phyloP scores from a whole-genome alignment of 2,113 vertebrate genomes.

The Hyaena hyaena region DNA sequence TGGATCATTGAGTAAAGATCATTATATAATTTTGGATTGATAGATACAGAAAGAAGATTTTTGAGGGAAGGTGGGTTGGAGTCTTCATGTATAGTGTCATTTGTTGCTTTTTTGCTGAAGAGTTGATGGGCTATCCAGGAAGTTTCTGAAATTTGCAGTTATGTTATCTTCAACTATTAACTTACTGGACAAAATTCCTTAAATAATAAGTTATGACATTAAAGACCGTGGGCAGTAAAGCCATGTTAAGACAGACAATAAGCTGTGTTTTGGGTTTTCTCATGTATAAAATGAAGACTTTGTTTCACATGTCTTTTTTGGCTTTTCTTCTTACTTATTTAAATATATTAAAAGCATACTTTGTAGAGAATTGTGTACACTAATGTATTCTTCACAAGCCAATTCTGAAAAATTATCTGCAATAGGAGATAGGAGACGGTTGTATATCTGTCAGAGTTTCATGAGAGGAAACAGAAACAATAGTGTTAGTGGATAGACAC shows the following conservation, averaged over 20 bases:
- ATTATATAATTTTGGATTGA: background rate
- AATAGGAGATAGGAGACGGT: background rate
- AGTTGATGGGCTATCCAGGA: background rate
- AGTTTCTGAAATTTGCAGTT: background rate
- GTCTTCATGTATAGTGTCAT: background rate
- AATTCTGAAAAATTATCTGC: background rate
- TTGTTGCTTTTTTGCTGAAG: background rate
- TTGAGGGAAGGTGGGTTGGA: background rate
- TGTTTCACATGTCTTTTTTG: background rate
- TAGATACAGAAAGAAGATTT: background rate
- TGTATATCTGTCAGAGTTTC: background rate
- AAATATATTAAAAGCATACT: background rate
- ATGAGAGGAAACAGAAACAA: background rate
- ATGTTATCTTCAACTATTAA: background rate
- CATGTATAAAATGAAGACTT: background rate
- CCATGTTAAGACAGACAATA: background rate
- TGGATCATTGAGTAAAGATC: background rate
- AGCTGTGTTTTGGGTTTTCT: background rate
- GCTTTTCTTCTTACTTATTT: background rate
- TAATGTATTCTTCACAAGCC: background rate
- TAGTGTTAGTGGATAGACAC: background rate
- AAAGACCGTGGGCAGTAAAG: background rate
- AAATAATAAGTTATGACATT: background rate
- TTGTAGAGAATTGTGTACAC: background rate
- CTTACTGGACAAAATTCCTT: background rate